Conservation (phyloP, 2,113 vertebrate species). For the Ceyx margarethae region DNA sequence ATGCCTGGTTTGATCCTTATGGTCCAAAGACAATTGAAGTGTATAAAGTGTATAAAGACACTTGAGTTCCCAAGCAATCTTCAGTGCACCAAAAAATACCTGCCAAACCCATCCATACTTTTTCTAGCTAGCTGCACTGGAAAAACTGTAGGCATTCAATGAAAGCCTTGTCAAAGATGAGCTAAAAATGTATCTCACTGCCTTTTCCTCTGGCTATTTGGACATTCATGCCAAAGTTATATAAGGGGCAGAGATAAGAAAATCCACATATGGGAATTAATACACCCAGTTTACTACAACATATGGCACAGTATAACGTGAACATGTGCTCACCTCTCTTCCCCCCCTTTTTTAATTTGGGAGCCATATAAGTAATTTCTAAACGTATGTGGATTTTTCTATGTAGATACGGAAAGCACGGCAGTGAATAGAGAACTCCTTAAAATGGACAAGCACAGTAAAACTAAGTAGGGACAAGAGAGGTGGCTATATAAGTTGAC, state of each 20-base stretch:
- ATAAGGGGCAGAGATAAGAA: constrained; percentile 44
- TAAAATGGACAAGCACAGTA: background rate
- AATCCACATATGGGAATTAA: constrained; percentile 43
- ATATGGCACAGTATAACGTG: constrained; percentile 19
- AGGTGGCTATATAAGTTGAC: background rate
- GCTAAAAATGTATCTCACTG: background rate
- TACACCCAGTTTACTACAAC: constrained; percentile 49
- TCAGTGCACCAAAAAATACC: background rate
- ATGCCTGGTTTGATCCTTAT: background rate
- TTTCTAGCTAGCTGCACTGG: background rate
- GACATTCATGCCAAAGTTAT: constrained; percentile 43
- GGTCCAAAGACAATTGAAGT: no score
- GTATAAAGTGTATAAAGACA: background rate
- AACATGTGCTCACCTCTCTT: background rate
- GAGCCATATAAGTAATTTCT: background rate
- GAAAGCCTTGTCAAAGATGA: background rate
- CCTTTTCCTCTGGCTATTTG: constrained; percentile 38
- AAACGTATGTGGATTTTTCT: background rate
- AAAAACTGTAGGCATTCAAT: background rate
- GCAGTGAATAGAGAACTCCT: background rate
- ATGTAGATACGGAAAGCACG: background rate
- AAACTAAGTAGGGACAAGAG: background rate
- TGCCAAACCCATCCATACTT: background rate
- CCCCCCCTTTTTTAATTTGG: background rate
- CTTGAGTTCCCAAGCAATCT: background rate